Conservation (phyloP, 2,888 invertebrate genomes). For the Ophion ellenae region DNA sequence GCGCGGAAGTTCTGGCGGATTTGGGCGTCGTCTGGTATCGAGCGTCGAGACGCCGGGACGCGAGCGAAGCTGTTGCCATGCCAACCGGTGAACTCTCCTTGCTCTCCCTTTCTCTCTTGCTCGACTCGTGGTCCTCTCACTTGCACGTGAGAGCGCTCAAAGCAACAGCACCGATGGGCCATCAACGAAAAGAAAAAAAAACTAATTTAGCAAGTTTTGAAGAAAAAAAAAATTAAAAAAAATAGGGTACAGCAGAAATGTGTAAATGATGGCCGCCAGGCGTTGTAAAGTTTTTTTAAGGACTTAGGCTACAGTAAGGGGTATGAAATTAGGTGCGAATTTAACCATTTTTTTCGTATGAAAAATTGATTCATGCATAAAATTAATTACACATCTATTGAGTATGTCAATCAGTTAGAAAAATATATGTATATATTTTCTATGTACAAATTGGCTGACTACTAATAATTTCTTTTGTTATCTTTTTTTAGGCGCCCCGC, state of each 20-base stretch:
- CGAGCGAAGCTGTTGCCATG: conserved; percentile 83
- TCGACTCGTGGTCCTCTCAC: conserved; percentile 8
- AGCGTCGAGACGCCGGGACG: conserved; percentile 83
- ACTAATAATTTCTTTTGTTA: too few relatives aligned
- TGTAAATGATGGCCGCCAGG: not conserved
- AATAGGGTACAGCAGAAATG: too few relatives aligned
- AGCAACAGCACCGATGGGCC: conserved; percentile 13
- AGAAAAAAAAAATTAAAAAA: too few relatives aligned
- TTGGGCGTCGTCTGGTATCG: conserved; percentile 83
- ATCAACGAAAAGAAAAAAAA: not conserved
- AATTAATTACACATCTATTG: too few relatives aligned
- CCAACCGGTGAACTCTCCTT: conserved; percentile 81
- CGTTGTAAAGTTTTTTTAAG: not conserved
- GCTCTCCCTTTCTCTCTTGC: conserved; percentile 61
- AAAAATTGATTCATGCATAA: too few relatives aligned
- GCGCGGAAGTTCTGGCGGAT: conserved; percentile 73
- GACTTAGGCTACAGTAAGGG: too few relatives aligned
- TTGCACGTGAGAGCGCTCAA: conserved; percentile 10
- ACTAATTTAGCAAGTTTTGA: not conserved
- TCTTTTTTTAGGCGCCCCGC: too few relatives aligned
- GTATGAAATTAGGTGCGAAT: too few relatives aligned
- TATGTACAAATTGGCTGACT: too few relatives aligned
- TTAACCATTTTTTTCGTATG: too few relatives aligned
- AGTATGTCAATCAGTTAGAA: too few relatives aligned
- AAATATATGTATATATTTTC: too few relatives aligned